These are phyloP conservation scores for Acromyrmex charruanus DNA, from an alignment of 1,140 invertebrate genomes.

Conservation along the genomic window DNA sequence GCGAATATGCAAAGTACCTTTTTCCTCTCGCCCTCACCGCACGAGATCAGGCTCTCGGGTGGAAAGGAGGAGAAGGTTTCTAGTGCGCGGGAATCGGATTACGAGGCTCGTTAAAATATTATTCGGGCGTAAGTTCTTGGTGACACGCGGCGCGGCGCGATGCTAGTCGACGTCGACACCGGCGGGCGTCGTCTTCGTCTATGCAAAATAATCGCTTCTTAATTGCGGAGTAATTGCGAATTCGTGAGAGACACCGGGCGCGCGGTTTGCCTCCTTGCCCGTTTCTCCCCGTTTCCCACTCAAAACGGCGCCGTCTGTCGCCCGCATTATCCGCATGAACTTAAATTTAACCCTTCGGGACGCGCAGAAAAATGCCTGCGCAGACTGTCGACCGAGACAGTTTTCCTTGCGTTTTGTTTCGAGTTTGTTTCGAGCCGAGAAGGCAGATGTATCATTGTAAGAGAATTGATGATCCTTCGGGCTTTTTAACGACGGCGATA, in stretches of 20 bases:
- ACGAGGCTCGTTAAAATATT: constrained; percentile 85
- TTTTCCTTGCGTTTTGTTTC: constrained; percentile 25
- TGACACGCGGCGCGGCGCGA: constrained; percentile 83
- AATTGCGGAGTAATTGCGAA: constrained; percentile 84
- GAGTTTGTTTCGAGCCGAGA: not conserved
- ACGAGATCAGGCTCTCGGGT: constrained; percentile 59
- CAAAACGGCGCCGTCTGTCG: constrained; percentile 80
- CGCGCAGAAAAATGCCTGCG: constrained; percentile 53
- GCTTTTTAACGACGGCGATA: not conserved
- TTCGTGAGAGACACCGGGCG: constrained; percentile 77
- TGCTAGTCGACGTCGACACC: constrained; percentile 76
- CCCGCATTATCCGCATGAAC: constrained; percentile 77
- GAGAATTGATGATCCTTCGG: not conserved
- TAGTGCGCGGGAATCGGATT: constrained; percentile 80
- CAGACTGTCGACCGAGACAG: not conserved
- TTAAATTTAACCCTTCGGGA: constrained; percentile 76
- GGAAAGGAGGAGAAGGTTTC: constrained; percentile 47
- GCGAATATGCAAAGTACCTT: constrained; percentile 83
- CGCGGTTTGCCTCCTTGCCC: constrained; percentile 15
- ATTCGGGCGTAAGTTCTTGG: constrained; percentile 84
- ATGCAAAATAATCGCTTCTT: constrained; percentile 86
- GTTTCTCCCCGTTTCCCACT: constrained; percentile 48
- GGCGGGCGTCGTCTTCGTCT: constrained; percentile 78
- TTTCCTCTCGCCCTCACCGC: constrained; percentile 72
- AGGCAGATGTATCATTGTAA: constrained; percentile 6